Conservation (phyloP, 2,797 vertebrate genomes). For the Mormyrops attenuatus region DNA sequence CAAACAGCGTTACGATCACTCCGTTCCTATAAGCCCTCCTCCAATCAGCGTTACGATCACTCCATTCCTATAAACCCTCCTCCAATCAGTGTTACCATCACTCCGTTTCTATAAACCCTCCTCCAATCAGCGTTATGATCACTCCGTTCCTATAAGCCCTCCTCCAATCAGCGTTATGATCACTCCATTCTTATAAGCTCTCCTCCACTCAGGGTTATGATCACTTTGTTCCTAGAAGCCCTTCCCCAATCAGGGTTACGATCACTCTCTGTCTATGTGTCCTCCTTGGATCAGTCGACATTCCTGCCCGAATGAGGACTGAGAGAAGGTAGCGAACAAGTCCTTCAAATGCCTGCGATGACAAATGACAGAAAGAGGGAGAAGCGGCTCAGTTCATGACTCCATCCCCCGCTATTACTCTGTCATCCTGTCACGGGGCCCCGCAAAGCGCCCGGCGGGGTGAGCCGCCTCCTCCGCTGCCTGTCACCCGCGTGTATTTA, state of each 20-base stretch:
- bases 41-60: too few species aligned
- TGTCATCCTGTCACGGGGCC: conserved; percentile 26
- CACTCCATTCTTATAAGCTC: neutral
- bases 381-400: neutral
- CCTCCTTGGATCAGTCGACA: neutral
- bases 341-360: conserved; percentile 20
- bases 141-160: too few species aligned
- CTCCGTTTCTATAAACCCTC: too few species aligned
- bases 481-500: conserved; percentile 28
- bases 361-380: conserved; percentile 22
- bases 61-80: too few species aligned
- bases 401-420: conserved; percentile 27
- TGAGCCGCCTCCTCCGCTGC: neutral
- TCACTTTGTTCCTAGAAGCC: neutral
- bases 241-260: neutral
- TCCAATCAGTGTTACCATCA: too few species aligned
- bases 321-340: neutral
- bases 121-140: too few species aligned
- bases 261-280: neutral
- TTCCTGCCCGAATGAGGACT: neutral
- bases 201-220: neutral
- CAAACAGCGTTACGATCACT: too few species aligned
- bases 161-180: neutral
- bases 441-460: conserved; percentile 15
- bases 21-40: too few species aligned